phyloP scores from a whole-genome alignment of 2,797 vertebrate species.

The Sebastes jordani region DNA sequence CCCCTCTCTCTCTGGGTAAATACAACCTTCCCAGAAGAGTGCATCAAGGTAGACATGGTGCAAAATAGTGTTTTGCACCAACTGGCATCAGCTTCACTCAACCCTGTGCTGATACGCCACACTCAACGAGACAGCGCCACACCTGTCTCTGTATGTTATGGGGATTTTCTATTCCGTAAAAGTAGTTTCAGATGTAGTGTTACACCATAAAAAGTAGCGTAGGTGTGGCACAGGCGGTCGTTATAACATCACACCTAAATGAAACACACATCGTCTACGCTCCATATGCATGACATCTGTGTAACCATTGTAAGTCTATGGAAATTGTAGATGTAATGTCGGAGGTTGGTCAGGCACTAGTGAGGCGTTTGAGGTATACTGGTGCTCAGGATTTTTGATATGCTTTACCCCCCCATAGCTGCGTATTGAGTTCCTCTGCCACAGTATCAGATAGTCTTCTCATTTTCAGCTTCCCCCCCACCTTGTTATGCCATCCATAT shows the following conservation, averaged over 20 bases:
- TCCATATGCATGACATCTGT: too few species aligned
- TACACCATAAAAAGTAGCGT: too few species aligned
- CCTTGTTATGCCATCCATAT: constrained; percentile 2
- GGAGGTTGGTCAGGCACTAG: neutral
- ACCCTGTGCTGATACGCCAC: neutral
- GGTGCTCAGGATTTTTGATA: neutral
- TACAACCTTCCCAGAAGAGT: neutral
- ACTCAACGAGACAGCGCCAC: neutral
- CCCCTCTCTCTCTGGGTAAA: neutral
- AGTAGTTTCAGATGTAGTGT: neutral
- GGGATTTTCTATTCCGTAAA: neutral
- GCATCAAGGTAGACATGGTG: neutral
- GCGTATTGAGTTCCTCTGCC: constrained; percentile 1
- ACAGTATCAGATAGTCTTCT: constrained; percentile 21
- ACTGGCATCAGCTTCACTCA: neutral
- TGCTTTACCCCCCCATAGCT: neutral
- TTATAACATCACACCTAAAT: neutral
- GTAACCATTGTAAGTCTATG: neutral
- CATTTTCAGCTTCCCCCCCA: neutral
- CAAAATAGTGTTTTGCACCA: neutral
- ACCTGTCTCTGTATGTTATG: neutral
- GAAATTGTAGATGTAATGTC: neutral
- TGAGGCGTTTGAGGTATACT: neutral
- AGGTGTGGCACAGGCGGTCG: neutral
- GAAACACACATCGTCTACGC: too few species aligned